Evolutionary conservation across 2,113 vertebrate genomes (phyloP).

Genomic region (Canis aureus): DNA sequence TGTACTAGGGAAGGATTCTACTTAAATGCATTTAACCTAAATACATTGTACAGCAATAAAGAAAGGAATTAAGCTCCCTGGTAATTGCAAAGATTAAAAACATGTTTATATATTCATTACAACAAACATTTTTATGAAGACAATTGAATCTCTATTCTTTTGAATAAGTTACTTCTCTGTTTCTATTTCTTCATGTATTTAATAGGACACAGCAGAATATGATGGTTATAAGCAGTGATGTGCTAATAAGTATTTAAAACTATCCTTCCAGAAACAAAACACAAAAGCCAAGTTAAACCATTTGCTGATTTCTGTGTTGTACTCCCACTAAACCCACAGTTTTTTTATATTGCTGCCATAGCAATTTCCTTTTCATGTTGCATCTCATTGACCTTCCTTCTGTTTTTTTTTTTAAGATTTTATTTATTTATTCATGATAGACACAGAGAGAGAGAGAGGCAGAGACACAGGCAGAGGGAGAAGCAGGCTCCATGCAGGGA

Average conservation of each 20-base stretch:
- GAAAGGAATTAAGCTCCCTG: neutral
- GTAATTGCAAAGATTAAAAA: constrained; percentile 14
- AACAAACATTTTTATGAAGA: neutral
- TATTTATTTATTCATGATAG: too few species aligned
- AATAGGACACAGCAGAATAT: neutral
- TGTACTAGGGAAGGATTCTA: neutral
- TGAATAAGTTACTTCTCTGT: neutral
- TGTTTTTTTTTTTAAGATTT: neutral
- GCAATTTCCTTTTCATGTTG: neutral
- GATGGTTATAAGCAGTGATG: neutral
- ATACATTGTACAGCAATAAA: neutral
- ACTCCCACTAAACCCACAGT: neutral
- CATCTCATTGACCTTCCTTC: neutral
- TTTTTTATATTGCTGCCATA: neutral
- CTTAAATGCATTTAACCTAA: neutral
- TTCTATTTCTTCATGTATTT: neutral
- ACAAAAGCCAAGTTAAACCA: neutral
- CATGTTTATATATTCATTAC: neutral
- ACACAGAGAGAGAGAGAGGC: too few species aligned
- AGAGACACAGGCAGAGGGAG: too few species aligned
- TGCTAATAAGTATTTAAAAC: neutral
- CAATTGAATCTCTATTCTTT: neutral
- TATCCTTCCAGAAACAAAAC: neutral
- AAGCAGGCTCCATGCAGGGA: too few species aligned
- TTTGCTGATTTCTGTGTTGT: neutral